Conservation (phyloP, 1,140 invertebrate species). For the Danaus melanippus region DNA sequence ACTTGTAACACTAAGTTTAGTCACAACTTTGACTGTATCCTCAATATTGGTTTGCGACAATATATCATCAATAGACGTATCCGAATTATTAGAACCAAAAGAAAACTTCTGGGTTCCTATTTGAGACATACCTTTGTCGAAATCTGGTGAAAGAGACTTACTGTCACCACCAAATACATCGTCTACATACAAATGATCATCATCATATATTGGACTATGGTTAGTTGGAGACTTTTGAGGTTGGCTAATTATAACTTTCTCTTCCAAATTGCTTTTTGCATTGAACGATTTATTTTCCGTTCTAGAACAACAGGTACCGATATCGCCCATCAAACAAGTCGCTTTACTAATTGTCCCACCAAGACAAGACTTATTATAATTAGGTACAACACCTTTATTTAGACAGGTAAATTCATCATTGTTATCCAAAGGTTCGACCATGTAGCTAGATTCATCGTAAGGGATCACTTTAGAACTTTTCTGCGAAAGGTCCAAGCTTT, state of each 20-base stretch:
- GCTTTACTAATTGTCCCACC: constrained; percentile 73
- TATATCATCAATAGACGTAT: constrained; percentile 75
- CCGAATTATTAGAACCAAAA: constrained; percentile 76
- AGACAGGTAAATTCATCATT: constrained; percentile 55
- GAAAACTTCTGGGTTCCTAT: constrained; percentile 72
- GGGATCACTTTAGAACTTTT: constrained; percentile 56
- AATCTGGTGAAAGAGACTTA: constrained; percentile 74
- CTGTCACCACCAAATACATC: constrained; percentile 77
- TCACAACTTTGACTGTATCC: constrained; percentile 51
- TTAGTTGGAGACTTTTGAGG: constrained; percentile 74
- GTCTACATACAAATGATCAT: constrained; percentile 75
- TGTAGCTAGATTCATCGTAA: constrained; percentile 67
- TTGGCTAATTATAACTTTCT: constrained; percentile 73
- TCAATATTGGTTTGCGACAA: constrained; percentile 68
- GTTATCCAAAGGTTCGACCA: constrained; percentile 66
- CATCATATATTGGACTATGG: constrained; percentile 76
- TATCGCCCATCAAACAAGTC: constrained; percentile 67
- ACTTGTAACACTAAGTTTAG: constrained; percentile 53
- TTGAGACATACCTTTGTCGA: constrained; percentile 64
- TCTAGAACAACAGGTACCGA: constrained; percentile 64
- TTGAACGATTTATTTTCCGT: constrained; percentile 57
- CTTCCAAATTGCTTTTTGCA: constrained; percentile 52
- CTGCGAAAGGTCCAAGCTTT: constrained; percentile 23
- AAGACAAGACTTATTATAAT: constrained; percentile 72
- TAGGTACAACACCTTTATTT: constrained; percentile 59